Evolutionary conservation across 2,113 vertebrate genomes (phyloP).

Genomic region (Azemiops feae): DNA sequence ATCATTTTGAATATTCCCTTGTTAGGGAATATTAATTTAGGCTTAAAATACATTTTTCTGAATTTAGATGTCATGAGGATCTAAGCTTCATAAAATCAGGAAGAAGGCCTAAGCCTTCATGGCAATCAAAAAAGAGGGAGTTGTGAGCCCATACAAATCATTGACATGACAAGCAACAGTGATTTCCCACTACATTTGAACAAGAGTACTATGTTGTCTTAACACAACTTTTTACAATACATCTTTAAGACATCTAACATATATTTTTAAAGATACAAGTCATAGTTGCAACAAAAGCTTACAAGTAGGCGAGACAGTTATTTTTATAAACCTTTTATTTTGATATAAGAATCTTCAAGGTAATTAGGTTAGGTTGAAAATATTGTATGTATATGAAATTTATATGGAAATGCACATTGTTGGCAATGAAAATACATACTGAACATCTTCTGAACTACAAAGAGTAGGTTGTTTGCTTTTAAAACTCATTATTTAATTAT

Average conservation of each 20-base stretch:
- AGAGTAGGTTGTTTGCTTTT: background rate
- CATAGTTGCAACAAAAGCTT: background rate
- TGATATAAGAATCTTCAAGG: background rate
- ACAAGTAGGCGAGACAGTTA: background rate
- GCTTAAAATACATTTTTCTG: background rate
- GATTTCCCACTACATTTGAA: background rate
- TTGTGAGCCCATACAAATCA: background rate
- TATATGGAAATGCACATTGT: background rate
- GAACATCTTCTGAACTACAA: background rate
- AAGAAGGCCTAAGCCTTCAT: background rate
- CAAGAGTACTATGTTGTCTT: background rate
- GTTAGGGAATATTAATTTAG: background rate
- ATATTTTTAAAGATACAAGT: no score
- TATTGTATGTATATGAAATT: background rate
- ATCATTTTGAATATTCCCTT: background rate
- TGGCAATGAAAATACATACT: background rate
- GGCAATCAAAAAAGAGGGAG: background rate
- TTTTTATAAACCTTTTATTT: background rate
- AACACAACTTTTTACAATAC: background rate
- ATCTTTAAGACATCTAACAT: background rate
- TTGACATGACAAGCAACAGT: background rate
- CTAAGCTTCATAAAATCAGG: background rate
- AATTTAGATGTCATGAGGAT: background rate
- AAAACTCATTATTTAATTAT: background rate
- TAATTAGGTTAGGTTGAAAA: background rate